Base-by-base conservation (phyloP, 1,140 invertebrate genomes). In the Atopsyche davidsoni region DNA sequence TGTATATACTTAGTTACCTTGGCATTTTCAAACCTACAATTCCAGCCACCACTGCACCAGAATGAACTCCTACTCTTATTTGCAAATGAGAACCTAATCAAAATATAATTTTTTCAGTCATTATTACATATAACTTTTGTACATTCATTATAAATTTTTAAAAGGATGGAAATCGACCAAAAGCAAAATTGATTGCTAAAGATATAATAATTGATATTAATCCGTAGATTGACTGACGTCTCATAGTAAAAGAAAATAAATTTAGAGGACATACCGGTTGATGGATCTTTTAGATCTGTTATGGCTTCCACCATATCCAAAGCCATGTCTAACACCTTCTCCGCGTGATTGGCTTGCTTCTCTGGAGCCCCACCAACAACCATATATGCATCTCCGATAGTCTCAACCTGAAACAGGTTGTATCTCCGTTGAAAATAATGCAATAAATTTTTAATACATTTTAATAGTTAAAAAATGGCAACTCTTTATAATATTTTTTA, bases 361-460 rank as follows among this genome's bases (percentile, higher is more conserved):
- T 93, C 89, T 0, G 95, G 95, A 10, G 93, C 89, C 0, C 95
- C 96, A 11, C 89, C 92, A 1, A 97, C 92, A 1, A 96, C 91
- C 92, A 97, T 96, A 63, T 97, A 96, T 0, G 93, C 92, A 65
- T 96, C 92, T 0, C 94, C 93, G 59, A 97, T 96, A 0, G 94
- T 97, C 72, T 97, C 95, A 4, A 97, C 91, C 90, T 94, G 58
- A 25, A 60, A 40, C n/a, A n/a, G n/a, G n/a, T n/a, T n/a, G n/a
- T n/a, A n/a, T n/a, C n/a, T n/a, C n/a, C n/a, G n/a, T n/a, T n/a
- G n/a, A n/a, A n/a, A n/a, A n/a, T n/a, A n/a, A n/a, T n/a, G n/a
- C n/a, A n/a, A n/a, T n/a, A n/a, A n/a, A n/a, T n/a, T n/a, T n/a
- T n/a, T n/a, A n/a, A n/a, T n/a, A n/a, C n/a, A n/a, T n/a, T n/a